Evolutionary conservation across 2,888 invertebrate species (phyloP), one percentile per base, ranked within the genome.

Genomic region (Hyposoter didymator): DNA sequence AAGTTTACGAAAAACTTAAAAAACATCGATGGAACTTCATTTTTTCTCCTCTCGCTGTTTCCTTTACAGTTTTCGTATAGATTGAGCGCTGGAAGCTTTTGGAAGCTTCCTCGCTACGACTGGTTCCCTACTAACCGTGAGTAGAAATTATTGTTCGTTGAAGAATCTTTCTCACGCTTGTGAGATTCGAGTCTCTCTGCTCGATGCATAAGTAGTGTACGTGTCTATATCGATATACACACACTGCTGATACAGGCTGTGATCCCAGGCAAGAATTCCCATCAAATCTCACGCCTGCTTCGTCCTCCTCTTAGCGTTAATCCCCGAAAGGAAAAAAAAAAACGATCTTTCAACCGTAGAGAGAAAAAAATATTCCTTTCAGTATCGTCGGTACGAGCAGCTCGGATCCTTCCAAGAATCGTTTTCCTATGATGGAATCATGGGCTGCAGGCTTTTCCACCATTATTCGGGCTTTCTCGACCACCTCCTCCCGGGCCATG

Each of bases 101-200:
- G 4, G 88, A 87, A 90, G 88, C 91, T 92, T 93, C 90, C 87
- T 92, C 82, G 84, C 85, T 78, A 87, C 89, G 90, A 92, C 90
- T 93, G 93, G 87, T 93, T 91, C 90, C 93, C 93, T 93, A 91
- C 90, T 93, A 93, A 89, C 88, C 90, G 87, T 90, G 91, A 91
- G 92, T 92, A 91, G 90, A 90, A 90, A 89, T 88, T 88, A 89
- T 90, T 89, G 84, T 84, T 80, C 84, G 66, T 83, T 82, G 84
- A 82, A 85, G 84, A 83, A 83, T 82, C 78, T 85, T 87, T 88
- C 88, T 88, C 88, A 88, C 87, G 88, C 80, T 82, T 75, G 78
- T 52, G 82, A 82, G 69, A 80, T 74, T 76, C 84, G 79, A 64
- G 78, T 78, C 76, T 75, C 69, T 64, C 59, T 49, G 32, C 67